Evolutionary conservation across 2,797 vertebrate genomes (phyloP).

Genomic region (Muscicapa comitata): DNA sequence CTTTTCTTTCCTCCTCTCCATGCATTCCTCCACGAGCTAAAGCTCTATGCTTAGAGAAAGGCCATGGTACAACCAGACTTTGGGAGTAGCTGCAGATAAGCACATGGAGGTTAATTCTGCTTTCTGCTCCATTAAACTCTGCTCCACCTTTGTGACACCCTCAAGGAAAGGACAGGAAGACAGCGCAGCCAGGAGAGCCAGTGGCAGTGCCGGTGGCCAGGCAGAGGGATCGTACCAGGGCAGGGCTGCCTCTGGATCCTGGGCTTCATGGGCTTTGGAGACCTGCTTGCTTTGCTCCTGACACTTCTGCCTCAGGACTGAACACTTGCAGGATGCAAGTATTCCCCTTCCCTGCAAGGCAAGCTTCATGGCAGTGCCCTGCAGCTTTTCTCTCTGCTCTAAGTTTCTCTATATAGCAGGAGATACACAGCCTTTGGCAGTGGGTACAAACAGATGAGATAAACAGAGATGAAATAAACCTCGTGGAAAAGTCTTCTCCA

Average conservation of each 20-base stretch:
- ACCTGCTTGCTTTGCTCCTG: neutral
- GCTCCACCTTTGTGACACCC: neutral
- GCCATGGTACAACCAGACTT: neutral
- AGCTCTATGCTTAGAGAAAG: neutral
- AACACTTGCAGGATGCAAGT: neutral
- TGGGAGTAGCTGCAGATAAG: neutral
- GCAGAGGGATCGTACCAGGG: fast-evolving
- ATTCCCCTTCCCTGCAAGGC: neutral
- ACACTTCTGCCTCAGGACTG: neutral
- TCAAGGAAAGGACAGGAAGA: neutral
- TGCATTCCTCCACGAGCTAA: fast-evolving
- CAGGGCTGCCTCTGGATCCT: neutral
- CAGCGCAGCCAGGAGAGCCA: fast-evolving
- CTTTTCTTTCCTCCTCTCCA: neutral
- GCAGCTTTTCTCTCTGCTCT: neutral
- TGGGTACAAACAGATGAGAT: neutral
- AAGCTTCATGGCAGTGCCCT: neutral
- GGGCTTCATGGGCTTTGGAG: neutral
- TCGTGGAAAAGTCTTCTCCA: slow-evolving; percentile 22
- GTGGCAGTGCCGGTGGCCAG: neutral
- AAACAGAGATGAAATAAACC: slow-evolving; percentile 10
- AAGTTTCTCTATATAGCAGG: neutral
- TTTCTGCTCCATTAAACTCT: slow-evolving; percentile 30
- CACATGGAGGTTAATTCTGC: neutral
- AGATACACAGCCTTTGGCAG: neutral